Conservation (phyloP, 2,113 vertebrate genomes). For the Poecilia latipinna region DNA sequence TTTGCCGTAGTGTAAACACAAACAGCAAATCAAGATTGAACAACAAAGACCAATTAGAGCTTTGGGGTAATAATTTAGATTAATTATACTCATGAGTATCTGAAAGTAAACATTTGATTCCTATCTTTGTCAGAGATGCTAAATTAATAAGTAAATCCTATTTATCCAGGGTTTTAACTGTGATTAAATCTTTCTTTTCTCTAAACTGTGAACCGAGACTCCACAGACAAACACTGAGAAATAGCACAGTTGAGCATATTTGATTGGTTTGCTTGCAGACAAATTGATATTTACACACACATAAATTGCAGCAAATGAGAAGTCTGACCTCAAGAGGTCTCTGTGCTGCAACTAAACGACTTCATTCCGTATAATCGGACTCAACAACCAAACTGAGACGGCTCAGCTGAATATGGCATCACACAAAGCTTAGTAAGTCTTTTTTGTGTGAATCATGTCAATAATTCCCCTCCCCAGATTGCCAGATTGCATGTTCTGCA, state of each 20-base stretch:
- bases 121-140: conserved; percentile 60
- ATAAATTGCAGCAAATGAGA: neutral
- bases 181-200: conserved; percentile 36
- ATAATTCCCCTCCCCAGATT: neutral
- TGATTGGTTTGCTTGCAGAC: conserved; percentile 3
- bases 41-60: conserved; percentile 70
- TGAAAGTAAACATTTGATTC: conserved; percentile 56
- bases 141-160: conserved; percentile 62
- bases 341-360: neutral
- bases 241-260: conserved; percentile 1
- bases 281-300: conserved; percentile 3
- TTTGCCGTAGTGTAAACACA: conserved; percentile 66
- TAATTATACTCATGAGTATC: conserved; percentile 62
- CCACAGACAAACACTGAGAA: conserved; percentile 19
- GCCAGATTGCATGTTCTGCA: neutral
- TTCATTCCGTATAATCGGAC: neutral
- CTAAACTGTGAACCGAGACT: conserved; percentile 26
- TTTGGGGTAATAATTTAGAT: conserved; percentile 66
- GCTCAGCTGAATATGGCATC: neutral
- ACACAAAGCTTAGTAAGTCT: neutral
- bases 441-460: neutral
- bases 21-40: conserved; percentile 64
- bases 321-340: neutral
- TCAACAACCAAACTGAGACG: neutral
- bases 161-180: conserved; percentile 44